Base-by-base conservation (phyloP, 2,113 vertebrate species). In the Galbula dea region DNA sequence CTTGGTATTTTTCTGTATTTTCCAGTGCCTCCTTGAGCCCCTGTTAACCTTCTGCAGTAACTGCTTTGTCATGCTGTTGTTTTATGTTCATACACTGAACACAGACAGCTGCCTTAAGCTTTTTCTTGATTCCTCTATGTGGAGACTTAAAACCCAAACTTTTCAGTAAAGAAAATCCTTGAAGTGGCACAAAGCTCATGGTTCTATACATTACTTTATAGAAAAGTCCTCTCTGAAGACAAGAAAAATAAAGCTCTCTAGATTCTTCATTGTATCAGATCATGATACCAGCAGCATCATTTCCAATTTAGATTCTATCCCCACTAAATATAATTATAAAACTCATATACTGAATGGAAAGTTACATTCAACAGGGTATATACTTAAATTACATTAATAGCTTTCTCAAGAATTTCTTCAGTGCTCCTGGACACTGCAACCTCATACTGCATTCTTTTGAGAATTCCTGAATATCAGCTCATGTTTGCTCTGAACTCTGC, bases 131-230 rank as follows among this genome's bases (percentile, higher is more conserved):
- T 91, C 41, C 10, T 67, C 37, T 66, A 1, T 11, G 6, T 72
- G 26, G 12, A 46, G 46, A 77, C 59, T 68, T 94, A 76, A 87
- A 80, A 88, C 94, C 16, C 45, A 93, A 26, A 9, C 32, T 69
- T 69, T 81, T 79, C 34, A 43, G 51, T 46, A 74, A 77, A 90
- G 83, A 83, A 95, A 89, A 94, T 90, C 81, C 81, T 93, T 92
- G 65, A 89, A 87, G 39, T 92, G 68, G 61, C 45, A 72, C 39
- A 85, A 79, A 12, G 26, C n/a, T 87, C 23, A 73, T 81, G 54
- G 15, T 63, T 43, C 83, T 30, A 67, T 90, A 49, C 34, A 90
- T 80, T 65, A 88, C 88, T 96, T 90, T 95, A 88, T 57, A 67
- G 78, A 58, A 75, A 89, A 88, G 46, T 61, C 72, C 49, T 93